Percentiles rank a stretch among this genome's conserved stretches.
These are phyloP conservation scores for Propithecus perrieri DNA, from an alignment of 2,797 vertebrate genomes.

Conservation along the genomic window DNA sequence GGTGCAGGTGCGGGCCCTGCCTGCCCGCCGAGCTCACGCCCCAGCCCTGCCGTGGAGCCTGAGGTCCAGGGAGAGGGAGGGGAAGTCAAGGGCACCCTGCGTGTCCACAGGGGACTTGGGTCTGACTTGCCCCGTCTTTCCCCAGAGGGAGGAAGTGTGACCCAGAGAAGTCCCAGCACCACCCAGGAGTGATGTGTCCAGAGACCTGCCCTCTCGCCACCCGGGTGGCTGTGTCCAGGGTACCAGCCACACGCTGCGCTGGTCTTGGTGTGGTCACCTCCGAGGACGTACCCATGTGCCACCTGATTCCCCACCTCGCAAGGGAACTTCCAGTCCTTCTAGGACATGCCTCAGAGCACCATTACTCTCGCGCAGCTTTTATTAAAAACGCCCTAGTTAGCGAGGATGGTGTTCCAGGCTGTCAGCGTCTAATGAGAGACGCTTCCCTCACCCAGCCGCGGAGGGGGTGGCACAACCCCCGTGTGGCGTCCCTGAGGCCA, in stretches of 20 bases:
- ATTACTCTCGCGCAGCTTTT: not conserved
- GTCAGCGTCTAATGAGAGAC: not conserved
- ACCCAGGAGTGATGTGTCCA: fast-evolving
- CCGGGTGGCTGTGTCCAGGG: fast-evolving
- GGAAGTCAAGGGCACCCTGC: not conserved
- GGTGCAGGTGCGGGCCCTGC: no score
- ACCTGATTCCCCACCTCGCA: not conserved
- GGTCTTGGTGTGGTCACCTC: not conserved
- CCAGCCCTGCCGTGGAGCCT: not conserved
- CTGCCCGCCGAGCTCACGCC: not conserved
- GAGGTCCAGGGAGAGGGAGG: not conserved
- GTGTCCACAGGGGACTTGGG: fast-evolving
- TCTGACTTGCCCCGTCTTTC: not conserved
- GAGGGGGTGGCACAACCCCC: not conserved
- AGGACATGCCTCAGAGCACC: not conserved
- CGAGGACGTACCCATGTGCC: not conserved
- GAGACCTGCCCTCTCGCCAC: no score
- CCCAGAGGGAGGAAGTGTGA: not conserved
- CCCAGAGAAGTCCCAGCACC: not conserved
- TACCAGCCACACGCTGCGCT: fast-evolving
- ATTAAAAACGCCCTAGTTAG: not conserved
- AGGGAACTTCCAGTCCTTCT: not conserved
- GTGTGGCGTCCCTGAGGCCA: not conserved
- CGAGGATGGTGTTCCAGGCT: no score
- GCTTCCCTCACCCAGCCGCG: no score